Percentiles rank a stretch among this genome's conserved stretches.
Evolutionary conservation across 1,140 invertebrate species (phyloP).

Genomic region (Hycleus phaleratus): DNA sequence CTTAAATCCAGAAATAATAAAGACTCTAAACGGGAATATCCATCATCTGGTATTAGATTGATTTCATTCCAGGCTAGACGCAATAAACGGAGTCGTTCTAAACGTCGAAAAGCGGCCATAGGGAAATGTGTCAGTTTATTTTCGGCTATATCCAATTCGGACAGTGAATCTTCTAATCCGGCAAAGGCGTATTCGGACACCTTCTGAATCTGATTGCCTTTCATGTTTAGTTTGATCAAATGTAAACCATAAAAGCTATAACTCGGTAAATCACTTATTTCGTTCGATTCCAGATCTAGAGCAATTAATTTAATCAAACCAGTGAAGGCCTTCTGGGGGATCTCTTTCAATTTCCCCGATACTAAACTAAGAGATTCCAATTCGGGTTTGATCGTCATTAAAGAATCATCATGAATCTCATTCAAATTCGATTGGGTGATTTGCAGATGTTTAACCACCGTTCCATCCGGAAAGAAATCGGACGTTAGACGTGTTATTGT

Average conservation of each 20-base stretch:
- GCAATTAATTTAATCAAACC: conserved; percentile 62
- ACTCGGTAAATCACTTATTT: conserved; percentile 72
- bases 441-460: conserved; percentile 70
- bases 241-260: conserved; percentile 81
- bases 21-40: conserved; percentile 61
- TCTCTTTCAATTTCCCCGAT: conserved; percentile 67
- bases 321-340: conserved; percentile 74
- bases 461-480: conserved; percentile 60
- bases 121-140: conserved; percentile 79
- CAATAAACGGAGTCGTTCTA: conserved; percentile 64
- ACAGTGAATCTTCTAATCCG: conserved; percentile 70
- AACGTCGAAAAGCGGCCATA: conserved; percentile 63
- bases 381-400: conserved; percentile 61
- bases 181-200: conserved; percentile 74
- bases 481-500: conserved; percentile 60
- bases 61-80: conserved; percentile 80
- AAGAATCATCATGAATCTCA: conserved; percentile 65
- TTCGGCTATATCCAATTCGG: conserved; percentile 76
- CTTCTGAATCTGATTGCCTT: conserved; percentile 69
- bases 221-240: conserved; percentile 73
- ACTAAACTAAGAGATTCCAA: conserved; percentile 75
- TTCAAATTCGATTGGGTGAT: conserved; percentile 74
- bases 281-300: conserved; percentile 79
- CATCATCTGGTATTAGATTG: conserved; percentile 58
- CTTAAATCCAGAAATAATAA: conserved; percentile 74